Evolutionary conservation across 1,140 invertebrate genomes (phyloP).

Genomic region (Bactericera cockerelli): DNA sequence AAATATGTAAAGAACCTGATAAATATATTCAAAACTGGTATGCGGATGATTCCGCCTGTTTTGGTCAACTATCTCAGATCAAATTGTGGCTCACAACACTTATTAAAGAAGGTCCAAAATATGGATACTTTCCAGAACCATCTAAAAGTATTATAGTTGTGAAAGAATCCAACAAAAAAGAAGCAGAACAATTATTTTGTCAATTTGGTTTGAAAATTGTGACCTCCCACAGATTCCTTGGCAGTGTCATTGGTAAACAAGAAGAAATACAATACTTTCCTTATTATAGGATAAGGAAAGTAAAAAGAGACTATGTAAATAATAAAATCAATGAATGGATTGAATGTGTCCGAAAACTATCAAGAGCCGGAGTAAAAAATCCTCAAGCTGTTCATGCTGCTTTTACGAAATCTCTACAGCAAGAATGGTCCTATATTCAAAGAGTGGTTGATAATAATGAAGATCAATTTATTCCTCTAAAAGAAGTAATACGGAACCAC

Average conservation of each 20-base stretch:
- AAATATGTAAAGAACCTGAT: conserved; percentile 36
- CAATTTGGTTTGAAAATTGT: neutral
- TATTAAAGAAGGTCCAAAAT: neutral
- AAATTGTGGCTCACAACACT: too few relatives aligned
- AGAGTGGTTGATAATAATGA: too few relatives aligned
- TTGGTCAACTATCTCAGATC: too few relatives aligned
- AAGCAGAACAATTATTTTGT: neutral
- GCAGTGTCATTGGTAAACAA: neutral
- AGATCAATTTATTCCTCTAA: too few relatives aligned
- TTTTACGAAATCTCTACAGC: neutral
- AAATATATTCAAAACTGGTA: conserved; percentile 42
- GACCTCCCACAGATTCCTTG: neutral
- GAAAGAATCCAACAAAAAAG: neutral
- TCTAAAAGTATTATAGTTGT: neutral
- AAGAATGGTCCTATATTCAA: too few relatives aligned
- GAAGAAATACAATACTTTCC: too few relatives aligned
- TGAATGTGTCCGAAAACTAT: neutral
- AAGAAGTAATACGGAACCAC: too few relatives aligned
- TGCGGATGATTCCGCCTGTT: too few relatives aligned
- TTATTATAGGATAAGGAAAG: too few relatives aligned
- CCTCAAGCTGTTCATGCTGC: neutral
- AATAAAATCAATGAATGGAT: neutral
- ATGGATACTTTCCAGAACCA: conserved; percentile 2
- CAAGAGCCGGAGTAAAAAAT: neutral
- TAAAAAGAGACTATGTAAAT: neutral